Evolutionary conservation across 23 tunicate species (phyloP), one percentile per base, ranked within the genome.

Genomic region (Trididemnum miniatum): DNA sequence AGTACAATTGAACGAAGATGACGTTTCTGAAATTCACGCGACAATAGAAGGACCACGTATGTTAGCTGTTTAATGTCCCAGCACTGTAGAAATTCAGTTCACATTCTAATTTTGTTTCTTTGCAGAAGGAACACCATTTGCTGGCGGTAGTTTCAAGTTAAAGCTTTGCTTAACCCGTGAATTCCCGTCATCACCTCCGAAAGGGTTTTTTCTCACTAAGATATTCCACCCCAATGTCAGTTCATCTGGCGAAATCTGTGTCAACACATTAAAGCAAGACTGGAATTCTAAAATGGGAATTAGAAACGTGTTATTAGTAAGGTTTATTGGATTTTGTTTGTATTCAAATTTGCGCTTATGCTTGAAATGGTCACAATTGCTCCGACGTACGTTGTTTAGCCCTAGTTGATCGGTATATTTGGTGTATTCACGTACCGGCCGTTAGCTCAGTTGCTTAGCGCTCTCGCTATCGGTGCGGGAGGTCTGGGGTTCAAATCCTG

Each of bases 211-310:
- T 59, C 65, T 80, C 1, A 93, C 98, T 15, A 93, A 93, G 84
- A 93, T 93, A 64, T 93, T 93, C 54, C 98, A 93, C 65, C 98
- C 98, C 22, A 93, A 93, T 62, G 98, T 93, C 32, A 86, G 98
- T 38, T 40, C 85, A 31, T 84, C 87, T 5, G 98, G 98, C 15
- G 98, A 93, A 84, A 93, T 93, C 28, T 93, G 98, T 84, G 98
- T 93, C 35, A 93, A 93, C 59, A 91, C 91, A 34, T 59, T 93
- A 26, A 93, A 93, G 83, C 92, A 93, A 74, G 98, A 93, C 44
- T 93, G 98, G 98, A 84, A 93, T 65, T 80, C 98, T 0, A 93
- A 88, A 59, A 93, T 93, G 98, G 98, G 98, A 75, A 93, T 93
- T 25, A 36, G 93, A 59, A 93, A 93, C 52, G 98, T 93, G 51